Evolutionary conservation across 2,888 invertebrate species (phyloP).

Genomic region (Leucoma salicis): DNA sequence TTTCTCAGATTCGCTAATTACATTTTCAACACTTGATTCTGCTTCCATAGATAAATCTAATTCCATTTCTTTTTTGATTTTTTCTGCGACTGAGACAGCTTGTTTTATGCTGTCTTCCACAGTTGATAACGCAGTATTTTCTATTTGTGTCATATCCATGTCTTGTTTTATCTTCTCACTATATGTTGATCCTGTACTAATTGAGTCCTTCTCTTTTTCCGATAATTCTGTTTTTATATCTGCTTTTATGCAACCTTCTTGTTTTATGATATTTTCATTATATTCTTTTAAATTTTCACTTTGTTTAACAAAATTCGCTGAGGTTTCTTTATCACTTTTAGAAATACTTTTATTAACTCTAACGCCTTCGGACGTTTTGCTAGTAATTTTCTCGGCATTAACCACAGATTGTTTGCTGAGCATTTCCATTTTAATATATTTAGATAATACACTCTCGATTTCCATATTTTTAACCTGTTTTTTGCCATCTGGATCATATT

Average conservation of each 20-base stretch:
- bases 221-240: conserved; percentile 10
- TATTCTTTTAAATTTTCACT: not conserved
- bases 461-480: conserved; percentile 25
- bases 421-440: conserved; percentile 10
- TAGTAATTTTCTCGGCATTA: conserved; percentile 17
- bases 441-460: conserved; percentile 7
- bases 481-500: conserved; percentile 59
- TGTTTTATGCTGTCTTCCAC: conserved; percentile 63
- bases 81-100: conserved; percentile 57
- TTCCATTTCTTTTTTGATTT: conserved; percentile 59
- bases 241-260: conserved; percentile 17
- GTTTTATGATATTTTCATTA: not conserved
- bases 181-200: conserved; percentile 30
- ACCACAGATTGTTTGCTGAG: conserved; percentile 11
- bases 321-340: not conserved
- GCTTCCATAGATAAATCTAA: conserved; percentile 30
- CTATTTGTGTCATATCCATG: conserved; percentile 54
- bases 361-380: conserved; percentile 9
- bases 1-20: conserved; percentile 3
- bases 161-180: conserved; percentile 45
- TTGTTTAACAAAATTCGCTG: not conserved
- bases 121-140: conserved; percentile 54
- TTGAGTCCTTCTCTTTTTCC: conserved; percentile 27
- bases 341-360: not conserved
- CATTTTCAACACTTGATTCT: not conserved